These are phyloP conservation scores for Sminthopsis crassicaudata DNA, from an alignment of 2,113 vertebrate species.

Conservation along the genomic window DNA sequence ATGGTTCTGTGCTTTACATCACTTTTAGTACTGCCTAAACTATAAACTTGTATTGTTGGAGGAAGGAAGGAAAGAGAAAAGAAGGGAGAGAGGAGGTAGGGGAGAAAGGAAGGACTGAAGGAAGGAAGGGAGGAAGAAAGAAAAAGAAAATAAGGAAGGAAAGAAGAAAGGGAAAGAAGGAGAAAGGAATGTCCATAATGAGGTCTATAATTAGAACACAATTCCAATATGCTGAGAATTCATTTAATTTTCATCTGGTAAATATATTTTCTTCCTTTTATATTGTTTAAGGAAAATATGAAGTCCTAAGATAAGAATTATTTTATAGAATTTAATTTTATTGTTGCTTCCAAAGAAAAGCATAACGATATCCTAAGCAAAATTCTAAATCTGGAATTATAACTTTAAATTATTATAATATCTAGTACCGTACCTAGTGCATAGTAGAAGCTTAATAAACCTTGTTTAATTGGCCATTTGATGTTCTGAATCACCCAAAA, in stretches of 20 bases:
- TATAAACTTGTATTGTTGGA: not conserved
- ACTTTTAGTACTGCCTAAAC: not conserved
- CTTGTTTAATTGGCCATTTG: not conserved
- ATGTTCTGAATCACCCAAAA: not conserved
- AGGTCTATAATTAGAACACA: not conserved
- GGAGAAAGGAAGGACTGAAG: not conserved
- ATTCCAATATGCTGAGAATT: not conserved
- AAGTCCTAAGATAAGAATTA: constrained; percentile 15
- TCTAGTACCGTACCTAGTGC: too few relatives aligned
- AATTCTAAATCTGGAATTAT: not conserved
- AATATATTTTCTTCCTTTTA: not conserved
- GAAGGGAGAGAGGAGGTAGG: too few relatives aligned
- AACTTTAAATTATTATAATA: not conserved
- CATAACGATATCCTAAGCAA: not conserved
- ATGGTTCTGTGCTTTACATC: not conserved
- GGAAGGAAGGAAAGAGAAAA: not conserved
- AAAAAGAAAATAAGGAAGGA: too few relatives aligned
- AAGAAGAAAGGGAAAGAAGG: too few relatives aligned
- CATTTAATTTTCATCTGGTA: not conserved
- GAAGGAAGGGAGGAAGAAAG: not conserved
- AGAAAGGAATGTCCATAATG: not conserved
- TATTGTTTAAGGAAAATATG: constrained; percentile 7
- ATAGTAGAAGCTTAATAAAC: not conserved
- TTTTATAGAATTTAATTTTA: constrained; percentile 18
- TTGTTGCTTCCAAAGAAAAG: constrained; percentile 1